These are phyloP conservation scores for Lepidothrix coronata DNA, from an alignment of 2,113 vertebrate genomes.

Conservation along the genomic window DNA sequence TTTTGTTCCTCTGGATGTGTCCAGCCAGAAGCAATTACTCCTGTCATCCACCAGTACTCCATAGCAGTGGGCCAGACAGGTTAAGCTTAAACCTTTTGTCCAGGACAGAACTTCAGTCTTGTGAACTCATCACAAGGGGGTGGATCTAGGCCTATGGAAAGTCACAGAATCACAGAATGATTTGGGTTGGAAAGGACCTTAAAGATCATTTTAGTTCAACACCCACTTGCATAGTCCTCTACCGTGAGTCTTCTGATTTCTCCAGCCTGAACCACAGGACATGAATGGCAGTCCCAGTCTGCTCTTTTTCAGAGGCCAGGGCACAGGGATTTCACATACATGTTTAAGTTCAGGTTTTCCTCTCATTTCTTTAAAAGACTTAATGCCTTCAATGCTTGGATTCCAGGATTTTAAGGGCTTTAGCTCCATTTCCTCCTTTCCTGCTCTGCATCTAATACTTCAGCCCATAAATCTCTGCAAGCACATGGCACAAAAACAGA, in stretches of 20 bases:
- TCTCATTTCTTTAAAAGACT: neutral
- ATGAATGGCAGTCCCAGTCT: neutral
- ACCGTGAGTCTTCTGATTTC: neutral
- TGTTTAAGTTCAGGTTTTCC: neutral
- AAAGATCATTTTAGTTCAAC: neutral
- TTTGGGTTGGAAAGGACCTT: neutral
- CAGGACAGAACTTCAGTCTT: neutral
- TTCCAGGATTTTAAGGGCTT: slow-evolving; percentile 12
- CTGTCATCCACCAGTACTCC: neutral
- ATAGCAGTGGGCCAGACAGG: neutral
- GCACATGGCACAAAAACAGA: slow-evolving; percentile 26
- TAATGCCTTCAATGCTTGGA: neutral
- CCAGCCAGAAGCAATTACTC: neutral
- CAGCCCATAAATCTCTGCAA: slow-evolving; percentile 45
- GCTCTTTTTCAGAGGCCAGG: neutral
- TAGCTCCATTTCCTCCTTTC: slow-evolving; percentile 15
- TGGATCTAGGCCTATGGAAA: neutral
- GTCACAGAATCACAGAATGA: neutral
- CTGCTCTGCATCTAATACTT: slow-evolving; percentile 21
- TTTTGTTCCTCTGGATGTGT: neutral
- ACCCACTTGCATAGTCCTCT: accelerated
- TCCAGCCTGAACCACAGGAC: neutral
- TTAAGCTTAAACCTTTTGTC: neutral
- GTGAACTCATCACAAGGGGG: neutral
- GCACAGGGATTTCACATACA: neutral